Base-by-base conservation (phyloP, 2,888 invertebrate genomes). In the Tolmerus cingulatus region DNA sequence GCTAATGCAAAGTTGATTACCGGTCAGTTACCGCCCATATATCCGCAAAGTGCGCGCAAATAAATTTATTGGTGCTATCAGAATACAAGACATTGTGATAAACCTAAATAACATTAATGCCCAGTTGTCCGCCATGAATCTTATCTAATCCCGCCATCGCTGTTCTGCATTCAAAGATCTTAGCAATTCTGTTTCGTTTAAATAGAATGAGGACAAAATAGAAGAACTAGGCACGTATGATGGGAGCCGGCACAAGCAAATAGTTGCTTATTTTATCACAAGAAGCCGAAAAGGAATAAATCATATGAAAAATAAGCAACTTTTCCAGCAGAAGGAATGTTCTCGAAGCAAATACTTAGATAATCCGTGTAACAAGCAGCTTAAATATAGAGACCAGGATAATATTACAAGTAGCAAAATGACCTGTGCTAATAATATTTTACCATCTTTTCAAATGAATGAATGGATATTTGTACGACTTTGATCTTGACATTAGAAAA, bases 91-190 rank as follows among this genome's bases (percentile, higher is more conserved):
- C 86, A 86, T 86, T 86, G 76, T 86, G 86, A 86, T 86, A 86
- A 86, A 86, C 86, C 46, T 86, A 86, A 86, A 86, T 86, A 86
- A 74, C 86, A 76, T 86, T 86, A 86, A 86, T 86, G 86, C 86
- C 76, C 76, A 74, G 74, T 74, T 86, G 86, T 86, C 86, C 74
- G 86, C 76, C 30, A 46, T 86, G 86, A 86, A 86, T 86, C 76
- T 86, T 86, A 86, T 86, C 86, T 86, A 86, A 86, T 86, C 86
- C 76, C 76, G 86, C 86, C 86, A 86, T 86, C 86, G 86, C 23
- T 86, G 86, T 86, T 86, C 74, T 86, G 86, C 86, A 86, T 86
- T 86, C 46, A 74, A 46, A 27, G 46, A 46, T 40, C 46, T 19
- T 46, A 9, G 74, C 30, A 76, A 51, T 66, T 84, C 23, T 84